Evolutionary conservation across 2,113 vertebrate genomes (phyloP).

Genomic region (Cercocebus atys): DNA sequence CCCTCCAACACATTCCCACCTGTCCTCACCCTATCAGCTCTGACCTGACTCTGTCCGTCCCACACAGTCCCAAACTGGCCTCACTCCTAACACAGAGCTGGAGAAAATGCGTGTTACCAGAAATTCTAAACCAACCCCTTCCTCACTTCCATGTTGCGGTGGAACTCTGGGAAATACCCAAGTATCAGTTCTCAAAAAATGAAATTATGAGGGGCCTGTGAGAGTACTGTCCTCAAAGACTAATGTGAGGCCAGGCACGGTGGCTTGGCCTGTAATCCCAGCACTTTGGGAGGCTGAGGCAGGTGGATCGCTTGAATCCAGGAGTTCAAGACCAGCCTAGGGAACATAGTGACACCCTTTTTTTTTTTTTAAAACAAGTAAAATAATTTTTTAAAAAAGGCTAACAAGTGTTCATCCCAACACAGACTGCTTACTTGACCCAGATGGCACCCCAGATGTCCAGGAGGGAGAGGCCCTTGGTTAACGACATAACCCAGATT

Average conservation of each 20-base stretch:
- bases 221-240: not conserved
- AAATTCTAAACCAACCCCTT: not conserved
- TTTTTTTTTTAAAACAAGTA: no score
- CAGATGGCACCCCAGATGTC: not conserved
- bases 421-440: not conserved
- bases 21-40: not conserved
- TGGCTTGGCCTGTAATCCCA: no score
- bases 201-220: fast-evolving
- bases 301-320: no score
- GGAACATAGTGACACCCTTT: no score
- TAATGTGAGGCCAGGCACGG: not conserved
- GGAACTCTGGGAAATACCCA: not conserved
- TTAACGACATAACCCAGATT: not conserved
- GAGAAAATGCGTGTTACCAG: not conserved
- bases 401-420: not conserved
- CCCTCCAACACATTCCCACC: not conserved
- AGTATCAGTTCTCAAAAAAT: not conserved
- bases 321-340: no score
- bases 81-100: not conserved
- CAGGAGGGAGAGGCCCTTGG: not conserved
- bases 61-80: not conserved
- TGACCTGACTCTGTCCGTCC: not conserved
- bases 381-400: no score
- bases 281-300: no score
- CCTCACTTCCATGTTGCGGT: not conserved